Evolutionary conservation across 1,140 invertebrate species (phyloP).

Genomic region (Homalodisca vitripennis): DNA sequence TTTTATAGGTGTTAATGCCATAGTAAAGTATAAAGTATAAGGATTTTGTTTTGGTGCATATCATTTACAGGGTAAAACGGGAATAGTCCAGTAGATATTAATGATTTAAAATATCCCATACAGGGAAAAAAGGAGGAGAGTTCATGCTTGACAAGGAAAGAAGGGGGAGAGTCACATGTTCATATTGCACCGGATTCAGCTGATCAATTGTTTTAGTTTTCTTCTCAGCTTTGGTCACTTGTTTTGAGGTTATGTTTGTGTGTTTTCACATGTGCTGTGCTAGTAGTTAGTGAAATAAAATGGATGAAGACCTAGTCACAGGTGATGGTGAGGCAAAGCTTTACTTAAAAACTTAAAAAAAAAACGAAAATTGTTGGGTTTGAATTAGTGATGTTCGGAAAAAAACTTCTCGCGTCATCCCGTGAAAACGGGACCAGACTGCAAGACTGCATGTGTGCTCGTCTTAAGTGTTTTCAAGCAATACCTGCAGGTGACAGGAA

Average conservation of each 20-base stretch:
- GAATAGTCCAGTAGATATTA: neutral
- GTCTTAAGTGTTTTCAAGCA: too few species aligned
- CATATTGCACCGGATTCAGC: neutral
- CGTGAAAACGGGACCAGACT: too few species aligned
- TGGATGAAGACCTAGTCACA: neutral
- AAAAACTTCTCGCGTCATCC: too few species aligned
- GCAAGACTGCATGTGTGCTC: too few species aligned
- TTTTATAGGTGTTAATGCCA: neutral
- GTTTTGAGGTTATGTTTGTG: neutral
- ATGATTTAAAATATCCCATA: neutral
- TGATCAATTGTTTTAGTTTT: neutral
- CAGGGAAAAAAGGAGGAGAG: neutral
- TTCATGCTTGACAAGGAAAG: neutral
- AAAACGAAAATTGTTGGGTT: too few species aligned
- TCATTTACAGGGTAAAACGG: neutral
- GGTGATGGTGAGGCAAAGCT: too few species aligned
- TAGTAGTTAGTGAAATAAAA: neutral
- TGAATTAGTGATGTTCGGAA: too few species aligned
- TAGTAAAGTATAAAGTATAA: neutral
- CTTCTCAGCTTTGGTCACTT: neutral
- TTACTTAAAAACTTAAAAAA: too few species aligned
- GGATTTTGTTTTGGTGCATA: neutral
- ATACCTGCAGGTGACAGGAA: too few species aligned
- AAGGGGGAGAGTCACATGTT: neutral
- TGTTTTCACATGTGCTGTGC: neutral